Evolutionary conservation across 2,113 vertebrate genomes (phyloP), one percentile per base, ranked within the genome.

Genomic region (Pantherophis guttatus): DNA sequence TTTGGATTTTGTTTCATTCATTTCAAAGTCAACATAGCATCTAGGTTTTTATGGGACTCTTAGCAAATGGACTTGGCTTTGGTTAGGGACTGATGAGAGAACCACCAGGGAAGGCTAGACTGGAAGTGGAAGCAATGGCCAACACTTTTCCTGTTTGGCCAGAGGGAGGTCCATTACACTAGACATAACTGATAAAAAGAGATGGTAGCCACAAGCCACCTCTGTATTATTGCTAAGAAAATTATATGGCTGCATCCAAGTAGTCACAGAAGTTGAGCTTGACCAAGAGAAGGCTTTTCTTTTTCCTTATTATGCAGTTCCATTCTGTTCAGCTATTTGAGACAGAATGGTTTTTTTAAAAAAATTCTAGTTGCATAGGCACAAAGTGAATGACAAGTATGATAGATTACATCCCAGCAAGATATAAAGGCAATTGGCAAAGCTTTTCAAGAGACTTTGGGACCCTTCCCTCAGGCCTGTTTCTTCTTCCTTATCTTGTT

Each of bases 401-500:
- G 3, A 0, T 26, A 8, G 3, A 53, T 92, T 89, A 81, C 1
- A 55, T 85, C 13, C 87, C 12, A 33, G 29, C 17, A 55, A 54
- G 52, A 0, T 57, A 55, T 88, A 88, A 9, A 54, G 52, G 8
- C 33, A 85, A 57, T 9, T 24, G 54, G 23, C 39, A 57, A 8
- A 33, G 4, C 50, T 55, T 59, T 86, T 53, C 8, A 59, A 8
- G 3, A 86, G 12, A 11, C 33, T n/a, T 26, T n/a, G 59, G 92
- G 59, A 86, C 44, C 53, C 48, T 90, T 85, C 13, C 24, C 29
- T 1, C 55, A 91, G 57, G 86, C 85, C 50, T 86, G 55, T n/a
- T 87, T 92, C 92, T 88, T 93, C 91, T 87, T 95, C 39, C 94
- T 57, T n/a, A 86, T 54, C 17, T 62, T 94, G 70, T 92, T 89